Evolutionary conservation across 2,888 invertebrate genomes (phyloP).

Genomic region (Byasa hedistus): DNA sequence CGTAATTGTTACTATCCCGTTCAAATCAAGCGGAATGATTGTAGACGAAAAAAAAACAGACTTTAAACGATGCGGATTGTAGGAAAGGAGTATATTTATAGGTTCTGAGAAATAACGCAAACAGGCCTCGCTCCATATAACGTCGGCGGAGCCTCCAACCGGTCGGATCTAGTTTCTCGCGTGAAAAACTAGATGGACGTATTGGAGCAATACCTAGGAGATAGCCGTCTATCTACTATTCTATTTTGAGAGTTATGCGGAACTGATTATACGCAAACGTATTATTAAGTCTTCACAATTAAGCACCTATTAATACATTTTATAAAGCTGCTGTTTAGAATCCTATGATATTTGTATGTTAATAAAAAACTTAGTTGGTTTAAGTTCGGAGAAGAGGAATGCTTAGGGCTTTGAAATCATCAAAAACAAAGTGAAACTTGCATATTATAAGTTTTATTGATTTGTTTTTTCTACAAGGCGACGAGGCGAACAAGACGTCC

Average conservation of each 20-base stretch:
- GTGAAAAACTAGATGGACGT: slow-evolving; percentile 10
- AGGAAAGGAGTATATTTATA: slow-evolving; percentile 24
- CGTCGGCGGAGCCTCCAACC: slow-evolving; percentile 5
- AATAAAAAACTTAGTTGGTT: no score
- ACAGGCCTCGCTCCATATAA: slow-evolving; percentile 21
- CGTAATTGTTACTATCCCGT: neutral
- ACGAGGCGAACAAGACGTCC: no score
- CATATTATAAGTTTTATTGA: no score
- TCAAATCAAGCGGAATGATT: slow-evolving; percentile 12
- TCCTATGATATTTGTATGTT: no score
- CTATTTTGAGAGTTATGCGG: slow-evolving; percentile 3
- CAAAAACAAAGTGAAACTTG: no score
- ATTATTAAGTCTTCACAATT: neutral
- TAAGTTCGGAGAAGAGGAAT: no score
- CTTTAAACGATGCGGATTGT: slow-evolving; percentile 8
- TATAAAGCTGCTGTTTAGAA: no score
- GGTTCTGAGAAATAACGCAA: slow-evolving; percentile 28
- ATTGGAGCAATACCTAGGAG: neutral
- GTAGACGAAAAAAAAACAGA: slow-evolving; percentile 11
- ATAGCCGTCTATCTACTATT: neutral
- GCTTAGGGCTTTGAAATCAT: no score
- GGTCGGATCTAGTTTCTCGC: slow-evolving; percentile 17
- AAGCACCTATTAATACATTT: no score
- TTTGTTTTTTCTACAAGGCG: no score
- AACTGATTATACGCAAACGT: neutral